Conservation (phyloP, 2,113 vertebrate genomes). For the Axis porcinus region DNA sequence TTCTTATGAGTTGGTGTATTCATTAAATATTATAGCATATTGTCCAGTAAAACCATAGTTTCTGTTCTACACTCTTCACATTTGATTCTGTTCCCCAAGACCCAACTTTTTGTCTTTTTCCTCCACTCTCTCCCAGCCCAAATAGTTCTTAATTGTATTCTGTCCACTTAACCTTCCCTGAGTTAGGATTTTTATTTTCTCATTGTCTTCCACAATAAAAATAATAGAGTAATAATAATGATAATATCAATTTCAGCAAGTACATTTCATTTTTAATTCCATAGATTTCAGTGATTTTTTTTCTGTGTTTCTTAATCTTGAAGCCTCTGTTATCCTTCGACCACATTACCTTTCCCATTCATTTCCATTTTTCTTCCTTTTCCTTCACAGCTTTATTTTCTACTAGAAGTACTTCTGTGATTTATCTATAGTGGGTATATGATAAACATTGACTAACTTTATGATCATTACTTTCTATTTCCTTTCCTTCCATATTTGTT, state of each 20-base stretch:
- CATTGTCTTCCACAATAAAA: neutral
- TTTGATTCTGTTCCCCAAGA: neutral
- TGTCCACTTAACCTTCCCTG: neutral
- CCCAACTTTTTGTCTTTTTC: neutral
- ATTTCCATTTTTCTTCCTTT: neutral
- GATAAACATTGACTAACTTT: neutral
- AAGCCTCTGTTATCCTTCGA: neutral
- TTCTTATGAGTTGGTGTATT: neutral
- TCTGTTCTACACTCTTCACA: neutral
- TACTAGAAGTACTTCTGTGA: neutral
- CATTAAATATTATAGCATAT: neutral
- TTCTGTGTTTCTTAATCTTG: neutral
- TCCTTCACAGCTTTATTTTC: neutral
- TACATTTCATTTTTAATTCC: neutral
- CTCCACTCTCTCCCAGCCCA: neutral
- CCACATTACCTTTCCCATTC: neutral
- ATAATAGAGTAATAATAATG: neutral
- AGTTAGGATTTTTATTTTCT: neutral
- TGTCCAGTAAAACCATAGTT: neutral
- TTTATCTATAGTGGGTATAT: neutral
- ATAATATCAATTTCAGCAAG: neutral
- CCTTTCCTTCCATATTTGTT: neutral
- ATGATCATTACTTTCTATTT: neutral
- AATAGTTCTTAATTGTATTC: neutral
- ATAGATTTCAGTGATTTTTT: neutral